These are phyloP conservation scores for Pachyramphus minor DNA, from an alignment of 2,113 vertebrate genomes.

Conservation along the genomic window DNA sequence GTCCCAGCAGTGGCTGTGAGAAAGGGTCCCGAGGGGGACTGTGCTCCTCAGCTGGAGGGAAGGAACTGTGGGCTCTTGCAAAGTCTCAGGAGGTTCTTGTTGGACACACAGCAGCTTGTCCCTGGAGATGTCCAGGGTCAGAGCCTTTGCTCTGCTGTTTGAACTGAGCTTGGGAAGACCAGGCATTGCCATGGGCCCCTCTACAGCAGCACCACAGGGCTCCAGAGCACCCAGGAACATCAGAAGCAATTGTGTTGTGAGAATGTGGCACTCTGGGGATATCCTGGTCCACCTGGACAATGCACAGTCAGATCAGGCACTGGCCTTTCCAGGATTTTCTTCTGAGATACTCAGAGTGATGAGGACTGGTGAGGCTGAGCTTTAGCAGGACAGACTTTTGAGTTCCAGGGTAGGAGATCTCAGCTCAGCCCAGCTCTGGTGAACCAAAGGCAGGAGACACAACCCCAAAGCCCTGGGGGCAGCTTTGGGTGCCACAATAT, in stretches of 20 bases:
- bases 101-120: accelerated
- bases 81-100: neutral
- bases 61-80: neutral
- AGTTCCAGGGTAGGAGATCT: neutral
- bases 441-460: neutral
- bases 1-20: neutral
- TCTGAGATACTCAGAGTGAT: neutral
- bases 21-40: neutral
- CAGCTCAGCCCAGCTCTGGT: neutral
- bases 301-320: neutral
- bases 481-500: neutral
- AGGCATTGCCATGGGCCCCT: neutral
- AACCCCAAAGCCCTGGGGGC: neutral
- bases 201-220: neutral
- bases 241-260: neutral
- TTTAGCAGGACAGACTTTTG: neutral
- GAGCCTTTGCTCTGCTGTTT: neutral
- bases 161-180: neutral
- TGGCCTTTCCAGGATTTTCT: neutral
- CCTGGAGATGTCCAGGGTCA: neutral
- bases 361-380: neutral
- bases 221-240: neutral
- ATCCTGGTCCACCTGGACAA: neutral
- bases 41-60: neutral
- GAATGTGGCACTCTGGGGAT: neutral